These are phyloP conservation scores for Schizopygopsis pylzovi DNA, from an alignment of 2,797 vertebrate genomes.

Conservation along the genomic window DNA sequence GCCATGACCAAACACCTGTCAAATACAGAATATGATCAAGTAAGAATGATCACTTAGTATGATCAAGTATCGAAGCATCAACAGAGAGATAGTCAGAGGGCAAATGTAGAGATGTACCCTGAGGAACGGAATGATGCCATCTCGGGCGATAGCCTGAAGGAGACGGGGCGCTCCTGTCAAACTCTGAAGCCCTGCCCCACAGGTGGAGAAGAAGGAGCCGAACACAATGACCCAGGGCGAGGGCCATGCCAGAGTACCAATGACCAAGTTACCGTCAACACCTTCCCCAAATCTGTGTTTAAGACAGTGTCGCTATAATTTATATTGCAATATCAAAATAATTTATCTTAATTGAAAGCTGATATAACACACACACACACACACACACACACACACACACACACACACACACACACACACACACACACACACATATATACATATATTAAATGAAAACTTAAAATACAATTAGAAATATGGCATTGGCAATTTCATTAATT, in stretches of 20 bases:
- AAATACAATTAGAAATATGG: too few relatives aligned
- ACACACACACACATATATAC: too few relatives aligned
- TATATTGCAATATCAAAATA: not conserved
- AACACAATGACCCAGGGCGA: conserved; percentile 98
- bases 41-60: not conserved
- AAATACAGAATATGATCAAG: conserved; percentile 19
- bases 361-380: too few relatives aligned
- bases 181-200: conserved; percentile 96
- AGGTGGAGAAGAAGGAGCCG: conserved; percentile 97
- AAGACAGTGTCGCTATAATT: not conserved
- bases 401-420: too few relatives aligned
- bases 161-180: conserved; percentile 96
- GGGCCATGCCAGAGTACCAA: conserved; percentile 95
- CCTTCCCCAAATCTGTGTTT: conserved; percentile 91
- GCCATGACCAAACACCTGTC: conserved; percentile 94
- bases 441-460: too few relatives aligned
- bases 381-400: too few relatives aligned
- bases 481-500: too few relatives aligned
- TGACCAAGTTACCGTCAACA: conserved; percentile 93
- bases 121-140: conserved; percentile 96
- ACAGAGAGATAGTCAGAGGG: not conserved
- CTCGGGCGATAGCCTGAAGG: conserved; percentile 93
- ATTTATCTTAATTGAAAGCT: not conserved
- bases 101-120: conserved; percentile 74
- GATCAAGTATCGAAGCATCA: conserved; percentile 4